Base-by-base conservation (phyloP, 2,888 invertebrate species). In the Parnassius smintheus region DNA sequence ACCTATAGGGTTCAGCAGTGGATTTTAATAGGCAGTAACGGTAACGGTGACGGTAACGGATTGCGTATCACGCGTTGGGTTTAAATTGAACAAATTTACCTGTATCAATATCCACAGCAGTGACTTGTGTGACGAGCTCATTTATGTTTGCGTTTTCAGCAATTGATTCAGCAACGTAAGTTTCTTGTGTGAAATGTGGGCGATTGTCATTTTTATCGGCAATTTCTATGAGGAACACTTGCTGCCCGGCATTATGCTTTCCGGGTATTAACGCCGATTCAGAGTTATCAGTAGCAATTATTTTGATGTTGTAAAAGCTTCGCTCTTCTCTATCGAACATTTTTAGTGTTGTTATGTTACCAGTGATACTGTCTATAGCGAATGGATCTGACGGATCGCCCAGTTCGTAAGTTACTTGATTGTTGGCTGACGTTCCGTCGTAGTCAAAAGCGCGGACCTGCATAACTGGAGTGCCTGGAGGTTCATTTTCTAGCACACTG, bases 171-270 rank as follows among this genome's bases (percentile, higher is more conserved):
- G 96, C 96, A 18, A 94, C 92, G 80, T 96, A 97, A 8, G 94
- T 92, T 1, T 93, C 85, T 76, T 96, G 93, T n/a, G 95, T 95
- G 81, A 99, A 99, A 73, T 94, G 94, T 0, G 99, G 99, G 22
- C 95, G 94, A 83, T 99, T 99, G 84, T 99, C 99, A 83, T 99
- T 99, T 80, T 97, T 97, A 86, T 99, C 99, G 25, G 97, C 97
- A 52, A 99, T 98, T 77, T 95, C 96, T 74, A 99, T 97, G 70
- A 96, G 94, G 78, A 98, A 97, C 59, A 95, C 95, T 85, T 97
- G 97, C 72, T 95, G 94, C 2, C 94, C 94, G 80, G 89, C 93
- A 83, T 98, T 98, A 59, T 95, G 97, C 75, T 95, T 90, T 0
- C 91, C 92, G 45, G 89, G 88, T 67, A 86, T 88, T 49, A 96